These are phyloP conservation scores for Danio albolineatus DNA, from an alignment of 2,797 vertebrate genomes.

Conservation along the genomic window DNA sequence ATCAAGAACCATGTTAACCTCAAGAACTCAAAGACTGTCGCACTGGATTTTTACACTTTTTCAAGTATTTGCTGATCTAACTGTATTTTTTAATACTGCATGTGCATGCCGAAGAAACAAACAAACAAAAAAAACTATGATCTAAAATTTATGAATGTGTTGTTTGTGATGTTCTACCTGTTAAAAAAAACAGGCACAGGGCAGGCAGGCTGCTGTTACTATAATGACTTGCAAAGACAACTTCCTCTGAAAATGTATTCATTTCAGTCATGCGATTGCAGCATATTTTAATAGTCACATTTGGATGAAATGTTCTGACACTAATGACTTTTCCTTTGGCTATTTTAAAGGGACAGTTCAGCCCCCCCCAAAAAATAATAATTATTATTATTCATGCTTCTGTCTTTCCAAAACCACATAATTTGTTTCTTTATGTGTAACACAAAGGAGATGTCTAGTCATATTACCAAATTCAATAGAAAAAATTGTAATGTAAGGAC, in stretches of 20 bases:
- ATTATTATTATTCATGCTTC: neutral
- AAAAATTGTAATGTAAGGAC: neutral
- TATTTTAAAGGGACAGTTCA: slow-evolving; percentile 8
- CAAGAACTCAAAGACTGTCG: slow-evolving; percentile 82
- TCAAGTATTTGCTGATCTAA: slow-evolving; percentile 75
- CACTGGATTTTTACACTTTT: slow-evolving; percentile 82
- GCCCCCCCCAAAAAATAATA: no score
- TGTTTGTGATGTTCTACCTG: slow-evolving; percentile 71
- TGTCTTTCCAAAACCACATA: neutral
- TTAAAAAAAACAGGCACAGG: slow-evolving; percentile 56
- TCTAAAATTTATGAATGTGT: slow-evolving; percentile 74
- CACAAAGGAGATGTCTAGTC: neutral
- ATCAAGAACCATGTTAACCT: slow-evolving; percentile 78
- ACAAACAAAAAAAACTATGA: slow-evolving; percentile 60
- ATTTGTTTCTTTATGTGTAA: neutral
- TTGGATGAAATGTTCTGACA: neutral
- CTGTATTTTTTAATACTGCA: slow-evolving; percentile 82
- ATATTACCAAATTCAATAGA: neutral
- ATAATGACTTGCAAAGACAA: slow-evolving; percentile 13
- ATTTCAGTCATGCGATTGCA: neutral
- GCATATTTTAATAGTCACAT: neutral
- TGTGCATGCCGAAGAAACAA: slow-evolving; percentile 78
- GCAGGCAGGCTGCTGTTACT: slow-evolving; percentile 61
- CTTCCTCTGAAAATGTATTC: slow-evolving; percentile 18
- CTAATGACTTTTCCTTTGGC: neutral